Base-by-base conservation (phyloP, 2,888 invertebrate genomes). In the Drosophila formosana region DNA sequence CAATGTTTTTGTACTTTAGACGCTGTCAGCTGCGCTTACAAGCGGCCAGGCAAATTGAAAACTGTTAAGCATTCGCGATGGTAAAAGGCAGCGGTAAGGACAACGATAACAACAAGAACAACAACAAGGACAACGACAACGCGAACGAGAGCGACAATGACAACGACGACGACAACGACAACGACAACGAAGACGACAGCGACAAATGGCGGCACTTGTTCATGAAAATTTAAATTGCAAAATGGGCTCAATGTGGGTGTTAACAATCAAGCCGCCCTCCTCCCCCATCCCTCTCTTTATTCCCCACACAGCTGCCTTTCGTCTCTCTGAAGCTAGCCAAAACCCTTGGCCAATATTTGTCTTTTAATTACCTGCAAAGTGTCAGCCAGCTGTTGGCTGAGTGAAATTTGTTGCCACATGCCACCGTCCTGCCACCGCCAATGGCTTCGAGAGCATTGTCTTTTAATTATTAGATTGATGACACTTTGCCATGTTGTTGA, bases 221-320 rank as follows among this genome's bases (percentile, higher is more conserved):
- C 89, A 86, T 82, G 85, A 86, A 85, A 88, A 86, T 86, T 86
- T 85, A 86, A 86, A 86, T 86, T 86, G 89, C 85, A 82, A 86
- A 86, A 85, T 78, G 85, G 88, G 67, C 78, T 80, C 72, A 75
- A 37, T 64, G 81, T 65, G 83, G 80, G 76, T 64, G 80, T 76
- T 79, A 66, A 66, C 80, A 68, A 50, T 58, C 60, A 51, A 18
- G 13, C n/a, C 47, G 18, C 61, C 49, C 26, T 13, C 7, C 37
- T 11, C 51, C 46, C 26, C 26, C 39, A 1, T 6, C 23, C 13
- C n/a, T 6, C 7, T 4, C 11, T 1, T 4, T 7, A n/a, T 25
- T 11, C 7, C 8, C 8, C 8, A 9, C 8, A 6, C 13, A 25
- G 23, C 5, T 23, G 8, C 8, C 23, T 11, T n/a, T 11, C 1